Percentiles rank a stretch among this genome's conserved stretches.
Conservation (phyloP, 2,797 vertebrate genomes). For the Todus mexicanus region DNA sequence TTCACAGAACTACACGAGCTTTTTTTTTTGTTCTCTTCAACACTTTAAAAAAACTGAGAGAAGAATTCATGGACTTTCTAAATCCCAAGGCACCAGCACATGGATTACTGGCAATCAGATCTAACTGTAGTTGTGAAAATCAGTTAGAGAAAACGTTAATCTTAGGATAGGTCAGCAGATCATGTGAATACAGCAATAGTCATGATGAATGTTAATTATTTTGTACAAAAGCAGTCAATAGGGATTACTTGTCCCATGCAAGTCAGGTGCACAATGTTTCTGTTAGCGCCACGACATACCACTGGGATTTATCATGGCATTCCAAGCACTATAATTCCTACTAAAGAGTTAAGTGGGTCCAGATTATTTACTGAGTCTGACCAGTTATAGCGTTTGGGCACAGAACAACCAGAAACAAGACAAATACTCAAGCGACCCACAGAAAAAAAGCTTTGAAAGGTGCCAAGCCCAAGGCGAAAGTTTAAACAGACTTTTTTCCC, state of each 20-base stretch:
- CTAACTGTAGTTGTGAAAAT: not conserved
- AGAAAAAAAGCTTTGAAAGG: not conserved
- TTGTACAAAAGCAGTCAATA: not conserved
- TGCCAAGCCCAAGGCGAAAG: not conserved
- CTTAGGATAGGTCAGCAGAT: not conserved
- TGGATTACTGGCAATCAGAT: not conserved
- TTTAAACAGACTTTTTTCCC: not conserved
- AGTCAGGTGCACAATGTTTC: not conserved
- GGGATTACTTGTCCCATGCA: not conserved
- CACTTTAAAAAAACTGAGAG: not conserved
- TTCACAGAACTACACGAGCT: not conserved
- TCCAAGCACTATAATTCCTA: not conserved
- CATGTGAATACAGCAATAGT: not conserved
- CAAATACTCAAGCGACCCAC: fast-evolving
- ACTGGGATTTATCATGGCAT: not conserved
- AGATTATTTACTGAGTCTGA: not conserved
- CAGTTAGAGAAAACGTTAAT: not conserved
- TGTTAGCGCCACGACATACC: not conserved
- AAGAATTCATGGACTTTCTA: not conserved
- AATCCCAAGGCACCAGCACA: not conserved
- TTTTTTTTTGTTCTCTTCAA: not conserved
- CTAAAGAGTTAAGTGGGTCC: not conserved
- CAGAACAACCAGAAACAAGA: not conserved
- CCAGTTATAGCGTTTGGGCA: not conserved
- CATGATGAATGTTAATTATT: not conserved